Percentiles rank a stretch among this genome's conserved stretches.
phyloP scores from a whole-genome alignment of 2,113 vertebrate species.

The Dicerorhinus sumatrensis region DNA sequence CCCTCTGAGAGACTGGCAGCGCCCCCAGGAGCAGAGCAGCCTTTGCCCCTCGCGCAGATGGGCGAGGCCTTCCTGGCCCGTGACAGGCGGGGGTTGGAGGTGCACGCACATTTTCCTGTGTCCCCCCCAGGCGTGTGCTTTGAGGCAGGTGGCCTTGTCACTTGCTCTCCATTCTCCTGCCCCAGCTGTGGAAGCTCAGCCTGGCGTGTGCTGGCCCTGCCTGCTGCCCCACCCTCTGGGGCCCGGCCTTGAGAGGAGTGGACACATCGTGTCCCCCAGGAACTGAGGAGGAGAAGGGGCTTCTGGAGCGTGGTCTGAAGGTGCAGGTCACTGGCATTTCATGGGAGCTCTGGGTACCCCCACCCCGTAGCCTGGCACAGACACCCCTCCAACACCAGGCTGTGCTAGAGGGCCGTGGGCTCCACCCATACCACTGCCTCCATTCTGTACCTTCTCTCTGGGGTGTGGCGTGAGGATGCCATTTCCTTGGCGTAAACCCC shows the following conservation, averaged over 20 bases:
- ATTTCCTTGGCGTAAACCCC: neutral
- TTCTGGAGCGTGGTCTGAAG: neutral
- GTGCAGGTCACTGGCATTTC: neutral
- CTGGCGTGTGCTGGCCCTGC: accelerated
- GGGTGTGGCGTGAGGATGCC: neutral
- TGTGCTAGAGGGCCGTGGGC: neutral
- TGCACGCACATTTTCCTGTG: accelerated
- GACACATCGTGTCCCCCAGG: neutral
- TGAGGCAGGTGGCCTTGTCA: neutral
- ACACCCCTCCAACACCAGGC: neutral
- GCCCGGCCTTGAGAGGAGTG: neutral
- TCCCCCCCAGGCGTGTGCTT: neutral
- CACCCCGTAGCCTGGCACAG: neutral
- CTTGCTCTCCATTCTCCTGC: neutral
- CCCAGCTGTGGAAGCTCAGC: neutral
- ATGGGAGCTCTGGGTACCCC: neutral
- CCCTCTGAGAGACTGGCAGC: neutral
- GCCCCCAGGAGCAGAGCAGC: neutral
- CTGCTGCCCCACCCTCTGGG: too few relatives aligned
- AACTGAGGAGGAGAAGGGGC: neutral
- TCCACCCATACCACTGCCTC: neutral
- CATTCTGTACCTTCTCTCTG: neutral
- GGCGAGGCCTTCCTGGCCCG: neutral
- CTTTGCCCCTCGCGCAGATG: too few relatives aligned
- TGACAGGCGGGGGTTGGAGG: neutral